Evolutionary conservation across 1,140 invertebrate species (phyloP).

Genomic region (Lepidurus arcticus): DNA sequence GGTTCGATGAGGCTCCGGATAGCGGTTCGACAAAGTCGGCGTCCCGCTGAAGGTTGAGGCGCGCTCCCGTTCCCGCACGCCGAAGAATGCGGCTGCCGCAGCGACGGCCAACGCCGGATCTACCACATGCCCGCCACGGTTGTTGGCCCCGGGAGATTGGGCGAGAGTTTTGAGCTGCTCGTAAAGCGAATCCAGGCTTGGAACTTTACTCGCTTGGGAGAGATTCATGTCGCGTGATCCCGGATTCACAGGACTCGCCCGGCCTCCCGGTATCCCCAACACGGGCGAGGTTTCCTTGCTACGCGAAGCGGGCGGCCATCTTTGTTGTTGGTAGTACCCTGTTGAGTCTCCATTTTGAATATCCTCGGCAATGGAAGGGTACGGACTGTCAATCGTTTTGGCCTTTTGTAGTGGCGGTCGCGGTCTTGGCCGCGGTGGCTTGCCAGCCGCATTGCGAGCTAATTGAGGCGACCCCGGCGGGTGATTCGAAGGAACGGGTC

Average conservation of each 20-base stretch:
- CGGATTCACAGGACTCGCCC: constrained; percentile 5
- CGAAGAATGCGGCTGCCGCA: constrained; percentile 20
- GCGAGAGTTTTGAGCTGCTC: constrained; percentile 34
- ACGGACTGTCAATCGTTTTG: constrained; percentile 30
- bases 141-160: not conserved
- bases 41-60: constrained; percentile 31
- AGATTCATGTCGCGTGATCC: not conserved
- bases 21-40: constrained; percentile 15
- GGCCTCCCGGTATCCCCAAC: not conserved
- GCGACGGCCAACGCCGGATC: constrained; percentile 19
- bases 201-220: constrained; percentile 28
- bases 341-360: not conserved
- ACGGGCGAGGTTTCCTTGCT: constrained; percentile 1
- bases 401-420: constrained; percentile 29
- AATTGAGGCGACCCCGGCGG: not conserved
- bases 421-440: constrained; percentile 32
- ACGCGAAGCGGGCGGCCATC: constrained; percentile 1
- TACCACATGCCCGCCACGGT: not conserved
- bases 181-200: constrained; percentile 35
- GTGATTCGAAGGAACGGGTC: constrained; percentile 24
- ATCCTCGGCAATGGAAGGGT: not conserved
- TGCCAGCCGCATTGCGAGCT: constrained; percentile 25
- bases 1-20: not conserved
- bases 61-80: constrained; percentile 25
- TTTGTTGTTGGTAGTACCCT: not conserved